Conservation (phyloP, 1,140 invertebrate species). For the Archivesica marissinica region DNA sequence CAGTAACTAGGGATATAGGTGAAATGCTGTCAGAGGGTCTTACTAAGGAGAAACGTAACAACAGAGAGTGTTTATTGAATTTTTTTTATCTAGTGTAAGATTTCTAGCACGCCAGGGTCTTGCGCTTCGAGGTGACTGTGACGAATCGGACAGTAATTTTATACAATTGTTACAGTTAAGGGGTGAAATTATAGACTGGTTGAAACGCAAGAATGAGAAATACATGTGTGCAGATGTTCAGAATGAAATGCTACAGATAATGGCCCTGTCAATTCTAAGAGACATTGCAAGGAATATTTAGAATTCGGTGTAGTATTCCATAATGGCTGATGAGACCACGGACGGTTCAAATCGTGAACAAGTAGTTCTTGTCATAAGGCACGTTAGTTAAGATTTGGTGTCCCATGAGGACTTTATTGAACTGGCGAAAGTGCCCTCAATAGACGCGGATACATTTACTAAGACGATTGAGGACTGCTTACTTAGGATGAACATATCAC, state of each 20-base stretch:
- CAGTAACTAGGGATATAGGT: constrained; percentile 7
- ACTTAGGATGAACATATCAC: background rate
- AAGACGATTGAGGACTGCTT: background rate
- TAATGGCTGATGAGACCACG: constrained; percentile 38
- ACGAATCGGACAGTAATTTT: background rate
- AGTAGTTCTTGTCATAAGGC: background rate
- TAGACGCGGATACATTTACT: background rate
- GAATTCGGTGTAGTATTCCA: background rate
- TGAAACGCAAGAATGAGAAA: constrained; percentile 20
- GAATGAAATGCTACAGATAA: background rate
- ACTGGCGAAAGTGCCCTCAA: constrained; percentile 5
- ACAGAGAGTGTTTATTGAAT: constrained; percentile 4
- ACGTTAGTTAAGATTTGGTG: background rate
- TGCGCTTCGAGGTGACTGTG: constrained; percentile 10
- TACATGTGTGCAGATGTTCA: constrained; percentile 6
- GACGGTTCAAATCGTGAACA: constrained; percentile 21
- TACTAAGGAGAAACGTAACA: background rate
- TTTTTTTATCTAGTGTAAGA: background rate
- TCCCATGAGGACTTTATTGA: constrained; percentile 18
- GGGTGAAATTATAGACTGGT: constrained; percentile 24
- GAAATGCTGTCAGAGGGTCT: constrained; percentile 16
- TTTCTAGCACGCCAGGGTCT: constrained; percentile 25
- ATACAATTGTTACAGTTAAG: too few species aligned
- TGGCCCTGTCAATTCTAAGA: background rate
- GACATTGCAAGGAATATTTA: background rate